A percentile compares a stretch with the other conserved stretches of the same genome.
phyloP scores from a whole-genome alignment of 2,113 vertebrate genomes.

The Tauraco erythrolophus region DNA sequence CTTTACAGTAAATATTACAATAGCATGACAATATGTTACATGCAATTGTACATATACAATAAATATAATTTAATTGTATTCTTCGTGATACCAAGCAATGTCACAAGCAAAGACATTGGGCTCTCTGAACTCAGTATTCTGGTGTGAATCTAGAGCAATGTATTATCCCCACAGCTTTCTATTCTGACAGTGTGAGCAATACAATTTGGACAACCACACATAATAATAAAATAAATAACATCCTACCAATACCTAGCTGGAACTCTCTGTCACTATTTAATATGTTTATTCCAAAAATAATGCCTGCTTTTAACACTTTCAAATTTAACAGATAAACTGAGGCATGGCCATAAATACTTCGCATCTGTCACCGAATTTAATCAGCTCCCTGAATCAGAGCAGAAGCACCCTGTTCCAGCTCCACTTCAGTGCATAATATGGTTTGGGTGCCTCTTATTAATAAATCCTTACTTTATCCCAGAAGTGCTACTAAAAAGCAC shows the following conservation, averaged over 20 bases:
- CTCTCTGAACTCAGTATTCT: not conserved
- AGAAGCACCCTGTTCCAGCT: constrained; percentile 17
- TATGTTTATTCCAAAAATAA: not conserved
- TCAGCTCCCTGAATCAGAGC: constrained; percentile 15
- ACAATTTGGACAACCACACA: not conserved
- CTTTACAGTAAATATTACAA: not conserved
- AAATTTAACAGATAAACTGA: constrained; percentile 54
- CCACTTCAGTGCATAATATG: not conserved
- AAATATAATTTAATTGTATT: not conserved
- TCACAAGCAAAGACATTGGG: not conserved
- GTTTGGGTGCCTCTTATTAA: constrained; percentile 26
- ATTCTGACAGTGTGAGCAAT: not conserved
- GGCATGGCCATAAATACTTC: constrained; percentile 45
- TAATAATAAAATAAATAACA: not conserved
- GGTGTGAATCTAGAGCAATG: not conserved
- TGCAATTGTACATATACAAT: not conserved
- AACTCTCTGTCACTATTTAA: not conserved
- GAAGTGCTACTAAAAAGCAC: not conserved
- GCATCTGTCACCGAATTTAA: constrained; percentile 29
- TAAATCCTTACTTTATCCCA: not conserved
- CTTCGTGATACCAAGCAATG: not conserved
- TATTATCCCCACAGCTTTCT: not conserved
- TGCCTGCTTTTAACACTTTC: constrained; percentile 53
- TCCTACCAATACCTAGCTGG: not conserved
- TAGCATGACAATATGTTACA: not conserved